phyloP scores from a whole-genome alignment of 2,888 invertebrate genomes.

The Stegana nigrithorax region DNA sequence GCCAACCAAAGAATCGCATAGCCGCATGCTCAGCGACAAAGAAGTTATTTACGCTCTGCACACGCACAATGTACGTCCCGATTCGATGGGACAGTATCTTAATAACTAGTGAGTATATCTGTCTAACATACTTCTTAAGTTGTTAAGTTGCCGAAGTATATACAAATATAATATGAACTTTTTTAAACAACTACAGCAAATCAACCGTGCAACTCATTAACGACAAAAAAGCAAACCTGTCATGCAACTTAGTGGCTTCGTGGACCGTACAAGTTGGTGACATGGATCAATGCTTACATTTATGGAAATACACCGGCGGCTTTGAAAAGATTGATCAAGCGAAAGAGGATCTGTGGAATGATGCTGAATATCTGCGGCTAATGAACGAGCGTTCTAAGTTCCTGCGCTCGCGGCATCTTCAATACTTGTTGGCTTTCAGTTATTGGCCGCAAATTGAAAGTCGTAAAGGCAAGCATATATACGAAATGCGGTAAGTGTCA shows the following conservation, averaged over 20 bases:
- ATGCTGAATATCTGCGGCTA: conserved; percentile 78
- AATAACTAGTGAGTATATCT: conserved; percentile 92
- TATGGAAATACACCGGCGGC: conserved; percentile 96
- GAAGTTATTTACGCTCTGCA: conserved; percentile 95
- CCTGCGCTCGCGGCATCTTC: conserved; percentile 88
- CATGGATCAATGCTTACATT: conserved; percentile 95
- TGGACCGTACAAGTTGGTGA: conserved; percentile 92
- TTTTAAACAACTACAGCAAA: conserved; percentile 76
- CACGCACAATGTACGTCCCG: conserved; percentile 94
- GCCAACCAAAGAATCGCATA: conserved; percentile 95
- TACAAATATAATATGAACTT: not conserved
- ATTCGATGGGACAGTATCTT: conserved; percentile 86
- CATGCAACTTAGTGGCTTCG: conserved; percentile 91
- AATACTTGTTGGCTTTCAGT: conserved; percentile 94
- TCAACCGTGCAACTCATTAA: conserved; percentile 82
- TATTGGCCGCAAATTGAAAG: conserved; percentile 92
- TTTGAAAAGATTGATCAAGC: conserved; percentile 88
- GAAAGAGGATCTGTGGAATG: conserved; percentile 76
- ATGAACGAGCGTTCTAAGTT: conserved; percentile 82
- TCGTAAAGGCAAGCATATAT: conserved; percentile 82
- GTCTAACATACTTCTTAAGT: too few species aligned
- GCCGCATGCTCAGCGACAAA: conserved; percentile 95
- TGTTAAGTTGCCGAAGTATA: too few species aligned
- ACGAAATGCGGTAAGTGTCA: conserved; percentile 82
- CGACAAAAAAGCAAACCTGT: conserved; percentile 78